These are phyloP conservation scores for Cryptus armator DNA, from an alignment of 2,888 invertebrate species.

Conservation along the genomic window DNA sequence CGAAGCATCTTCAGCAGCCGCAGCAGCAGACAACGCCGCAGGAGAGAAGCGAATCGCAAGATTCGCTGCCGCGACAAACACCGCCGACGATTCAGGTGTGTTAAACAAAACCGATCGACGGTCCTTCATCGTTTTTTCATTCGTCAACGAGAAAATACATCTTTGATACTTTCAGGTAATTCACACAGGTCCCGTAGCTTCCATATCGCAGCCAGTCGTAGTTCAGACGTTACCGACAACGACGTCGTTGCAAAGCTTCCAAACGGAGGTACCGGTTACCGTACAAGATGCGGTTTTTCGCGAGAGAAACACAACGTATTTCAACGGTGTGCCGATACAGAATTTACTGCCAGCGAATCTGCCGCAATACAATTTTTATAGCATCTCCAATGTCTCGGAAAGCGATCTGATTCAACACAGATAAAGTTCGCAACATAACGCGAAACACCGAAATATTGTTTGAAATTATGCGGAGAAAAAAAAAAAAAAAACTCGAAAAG, in stretches of 20 bases:
- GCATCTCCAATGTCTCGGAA: conserved; percentile 80
- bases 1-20: conserved; percentile 78
- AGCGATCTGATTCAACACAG: conserved; percentile 80
- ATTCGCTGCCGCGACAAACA: conserved; percentile 59
- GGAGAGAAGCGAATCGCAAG: conserved; percentile 59
- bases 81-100: conserved; percentile 74
- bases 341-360: conserved; percentile 81
- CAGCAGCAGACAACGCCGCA: conserved; percentile 62
- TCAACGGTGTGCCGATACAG: conserved; percentile 78
- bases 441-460: too few relatives aligned
- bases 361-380: conserved; percentile 83
- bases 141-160: conserved; percentile 10
- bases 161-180: conserved; percentile 65
- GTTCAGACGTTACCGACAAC: conserved; percentile 79
- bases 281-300: conserved; percentile 78
- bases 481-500: background rate
- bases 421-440: conserved; percentile 67
- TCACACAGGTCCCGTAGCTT: conserved; percentile 78
- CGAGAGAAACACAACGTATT: conserved; percentile 80
- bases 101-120: background rate
- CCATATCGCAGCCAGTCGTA: conserved; percentile 80
- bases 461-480: background rate
- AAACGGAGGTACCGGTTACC: conserved; percentile 74
- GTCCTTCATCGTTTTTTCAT: conserved; percentile 36
- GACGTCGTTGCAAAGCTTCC: conserved; percentile 77